Percentiles rank a stretch among this genome's conserved stretches.
Conservation (phyloP, 2,113 vertebrate species). For the Notarius quadriscutis region DNA sequence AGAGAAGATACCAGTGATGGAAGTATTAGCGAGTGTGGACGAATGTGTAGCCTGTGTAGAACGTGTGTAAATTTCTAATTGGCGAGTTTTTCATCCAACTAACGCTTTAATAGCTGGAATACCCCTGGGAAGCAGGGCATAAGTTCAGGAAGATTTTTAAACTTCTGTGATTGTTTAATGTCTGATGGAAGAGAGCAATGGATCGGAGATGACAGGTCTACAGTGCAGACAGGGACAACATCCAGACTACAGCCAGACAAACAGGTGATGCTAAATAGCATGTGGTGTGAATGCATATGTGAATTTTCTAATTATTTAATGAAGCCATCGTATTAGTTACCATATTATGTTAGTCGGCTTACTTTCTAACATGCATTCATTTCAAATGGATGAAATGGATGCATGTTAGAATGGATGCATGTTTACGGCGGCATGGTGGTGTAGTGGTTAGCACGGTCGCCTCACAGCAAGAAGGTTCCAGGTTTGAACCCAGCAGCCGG, state of each 20-base stretch:
- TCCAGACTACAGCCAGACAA: slow-evolving; percentile 20
- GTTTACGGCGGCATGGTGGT: too few relatives aligned
- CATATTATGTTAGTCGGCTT: background rate
- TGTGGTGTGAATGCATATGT: background rate
- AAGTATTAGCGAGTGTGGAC: background rate
- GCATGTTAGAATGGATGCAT: too few relatives aligned
- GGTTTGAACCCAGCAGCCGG: too few relatives aligned
- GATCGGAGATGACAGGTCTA: slow-evolving; percentile 39
- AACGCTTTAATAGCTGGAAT: background rate
- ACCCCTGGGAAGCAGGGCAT: background rate
- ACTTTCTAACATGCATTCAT: background rate
- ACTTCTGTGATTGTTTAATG: background rate
- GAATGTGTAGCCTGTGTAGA: background rate
- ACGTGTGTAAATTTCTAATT: background rate
- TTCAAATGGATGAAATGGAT: background rate
- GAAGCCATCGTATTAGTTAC: background rate
- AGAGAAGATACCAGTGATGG: background rate
- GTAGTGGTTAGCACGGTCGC: too few relatives aligned
- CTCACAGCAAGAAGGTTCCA: too few relatives aligned
- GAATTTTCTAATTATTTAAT: background rate
- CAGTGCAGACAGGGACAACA: background rate
- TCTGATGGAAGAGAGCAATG: background rate
- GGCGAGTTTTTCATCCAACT: background rate
- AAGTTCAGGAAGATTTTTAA: background rate
- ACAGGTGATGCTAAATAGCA: background rate